Percentiles rank a stretch among this genome's conserved stretches.
Conservation (phyloP, 2,888 invertebrate genomes). For the Gandaritis pyraliata region DNA sequence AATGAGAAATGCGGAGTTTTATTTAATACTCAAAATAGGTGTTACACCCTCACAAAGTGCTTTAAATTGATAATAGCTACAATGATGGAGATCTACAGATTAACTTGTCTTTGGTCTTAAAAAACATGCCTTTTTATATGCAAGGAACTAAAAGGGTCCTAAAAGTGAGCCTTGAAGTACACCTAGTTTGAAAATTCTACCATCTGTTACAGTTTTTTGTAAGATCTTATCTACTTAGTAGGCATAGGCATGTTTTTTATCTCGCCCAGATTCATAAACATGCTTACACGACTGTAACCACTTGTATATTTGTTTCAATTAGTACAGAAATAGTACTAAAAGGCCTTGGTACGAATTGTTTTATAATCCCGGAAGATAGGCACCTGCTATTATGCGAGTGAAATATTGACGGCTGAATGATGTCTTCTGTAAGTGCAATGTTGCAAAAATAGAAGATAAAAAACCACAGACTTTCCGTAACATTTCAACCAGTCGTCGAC, state of each 20-base stretch:
- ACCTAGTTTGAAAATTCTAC: background rate
- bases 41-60: constrained; percentile 3
- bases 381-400: constrained; percentile 28
- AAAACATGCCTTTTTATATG: background rate
- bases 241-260: constrained; percentile 11
- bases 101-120: background rate
- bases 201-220: background rate
- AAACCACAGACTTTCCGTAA: background rate
- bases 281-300: constrained; percentile 43
- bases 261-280: constrained; percentile 23
- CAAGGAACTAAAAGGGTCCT: constrained; percentile 6
- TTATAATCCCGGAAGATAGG: constrained; percentile 25
- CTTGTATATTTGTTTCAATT: constrained; percentile 58
- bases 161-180: background rate
- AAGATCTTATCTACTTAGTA: background rate
- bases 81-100: constrained; percentile 5
- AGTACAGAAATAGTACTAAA: constrained; percentile 52
- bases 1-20: constrained; percentile 13
- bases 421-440: constrained; percentile 13
- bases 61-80: constrained; percentile 2
- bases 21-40: constrained; percentile 13
- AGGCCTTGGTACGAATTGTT: constrained; percentile 50
- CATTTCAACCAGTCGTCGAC: background rate
- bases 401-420: constrained; percentile 22
- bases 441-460: background rate